Evolutionary conservation across 2,888 invertebrate species (phyloP).

Genomic region (Camponotus fellah): DNA sequence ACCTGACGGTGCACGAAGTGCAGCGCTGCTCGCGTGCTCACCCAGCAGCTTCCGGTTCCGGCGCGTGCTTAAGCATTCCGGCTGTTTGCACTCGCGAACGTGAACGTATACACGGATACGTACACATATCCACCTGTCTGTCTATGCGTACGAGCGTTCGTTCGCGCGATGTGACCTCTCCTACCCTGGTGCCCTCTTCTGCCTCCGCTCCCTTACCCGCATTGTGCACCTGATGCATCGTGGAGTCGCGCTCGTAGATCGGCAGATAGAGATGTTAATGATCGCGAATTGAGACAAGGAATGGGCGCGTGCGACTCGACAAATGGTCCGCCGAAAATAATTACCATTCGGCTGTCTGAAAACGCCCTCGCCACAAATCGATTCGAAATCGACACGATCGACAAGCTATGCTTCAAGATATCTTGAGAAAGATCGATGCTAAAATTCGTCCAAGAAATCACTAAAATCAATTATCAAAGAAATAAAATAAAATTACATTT

Average conservation of each 20-base stretch:
- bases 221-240: slow-evolving; percentile 80
- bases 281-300: slow-evolving; percentile 76
- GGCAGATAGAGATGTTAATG: slow-evolving; percentile 78
- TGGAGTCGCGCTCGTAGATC: slow-evolving; percentile 75
- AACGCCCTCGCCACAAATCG: slow-evolving; percentile 33
- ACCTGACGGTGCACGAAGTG: slow-evolving; percentile 62
- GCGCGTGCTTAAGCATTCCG: slow-evolving; percentile 70
- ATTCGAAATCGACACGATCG: slow-evolving; percentile 38
- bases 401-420: neutral
- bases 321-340: slow-evolving; percentile 69
- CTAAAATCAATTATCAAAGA: neutral
- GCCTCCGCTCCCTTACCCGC: slow-evolving; percentile 9
- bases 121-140: slow-evolving; percentile 25
- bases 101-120: slow-evolving; percentile 30
- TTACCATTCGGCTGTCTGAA: slow-evolving; percentile 52
- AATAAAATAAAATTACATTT: neutral
- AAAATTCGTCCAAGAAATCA: neutral
- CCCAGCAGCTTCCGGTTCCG: slow-evolving; percentile 79
- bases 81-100: slow-evolving; percentile 51
- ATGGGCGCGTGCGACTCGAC: slow-evolving; percentile 60
- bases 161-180: slow-evolving; percentile 28
- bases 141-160: neutral
- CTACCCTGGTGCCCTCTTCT: slow-evolving; percentile 3
- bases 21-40: slow-evolving; percentile 76
- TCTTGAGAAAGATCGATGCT: neutral